A percentile compares a stretch with the other conserved stretches of the same genome.
Conservation (phyloP, 2,113 vertebrate genomes). For the Pantherophis guttatus region DNA sequence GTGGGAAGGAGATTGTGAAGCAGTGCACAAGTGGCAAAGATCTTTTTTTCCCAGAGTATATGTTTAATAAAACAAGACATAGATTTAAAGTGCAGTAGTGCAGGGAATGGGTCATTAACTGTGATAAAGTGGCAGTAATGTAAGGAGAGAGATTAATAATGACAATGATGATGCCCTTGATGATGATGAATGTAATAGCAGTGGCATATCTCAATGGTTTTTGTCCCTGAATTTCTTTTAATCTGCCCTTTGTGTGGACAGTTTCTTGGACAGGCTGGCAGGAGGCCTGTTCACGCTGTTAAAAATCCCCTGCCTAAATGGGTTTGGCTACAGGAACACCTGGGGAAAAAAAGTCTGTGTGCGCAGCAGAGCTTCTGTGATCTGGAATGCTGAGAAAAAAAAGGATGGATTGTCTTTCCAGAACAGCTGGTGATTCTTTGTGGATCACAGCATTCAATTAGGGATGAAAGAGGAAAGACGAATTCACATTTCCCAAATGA, state of each 20-base stretch:
- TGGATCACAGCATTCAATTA: background rate
- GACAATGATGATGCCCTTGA: constrained; percentile 60
- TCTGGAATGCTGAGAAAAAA: background rate
- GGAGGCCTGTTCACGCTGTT: background rate
- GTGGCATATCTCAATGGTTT: background rate
- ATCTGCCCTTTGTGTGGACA: constrained; percentile 37
- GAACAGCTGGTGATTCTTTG: background rate
- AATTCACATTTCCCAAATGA: background rate
- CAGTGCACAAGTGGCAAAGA: background rate
- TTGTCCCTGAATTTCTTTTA: constrained; percentile 38
- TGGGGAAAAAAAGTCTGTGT: background rate
- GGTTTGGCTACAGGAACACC: background rate
- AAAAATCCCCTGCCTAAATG: background rate
- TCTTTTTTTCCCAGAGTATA: constrained; percentile 25
- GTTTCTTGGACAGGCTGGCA: background rate
- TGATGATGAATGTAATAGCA: constrained; percentile 57
- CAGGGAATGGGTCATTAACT: constrained; percentile 61
- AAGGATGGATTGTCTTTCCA: background rate
- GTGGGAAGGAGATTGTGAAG: background rate
- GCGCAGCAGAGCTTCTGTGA: background rate
- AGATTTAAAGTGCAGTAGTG: constrained; percentile 40
- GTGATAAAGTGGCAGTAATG: constrained; percentile 56
- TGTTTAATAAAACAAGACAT: constrained; percentile 56
- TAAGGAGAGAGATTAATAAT: constrained; percentile 58
- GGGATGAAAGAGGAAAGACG: background rate